Evolutionary conservation across 2,888 invertebrate genomes (phyloP).

Genomic region (Gymnocheta viridis): DNA sequence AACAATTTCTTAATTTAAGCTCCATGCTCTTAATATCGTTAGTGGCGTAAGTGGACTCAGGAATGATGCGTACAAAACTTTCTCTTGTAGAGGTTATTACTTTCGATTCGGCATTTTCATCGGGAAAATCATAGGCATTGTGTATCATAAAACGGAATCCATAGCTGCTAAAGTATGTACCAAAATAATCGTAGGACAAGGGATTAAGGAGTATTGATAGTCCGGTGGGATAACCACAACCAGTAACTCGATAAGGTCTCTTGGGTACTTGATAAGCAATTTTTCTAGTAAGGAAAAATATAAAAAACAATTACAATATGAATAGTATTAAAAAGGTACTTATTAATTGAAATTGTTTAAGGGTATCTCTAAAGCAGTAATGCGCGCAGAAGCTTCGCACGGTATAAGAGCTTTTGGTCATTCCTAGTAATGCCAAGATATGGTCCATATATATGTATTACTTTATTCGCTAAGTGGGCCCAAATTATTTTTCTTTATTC

Average conservation of each 20-base stretch:
- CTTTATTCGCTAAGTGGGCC: too few relatives aligned
- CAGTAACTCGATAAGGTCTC: constrained; percentile 85
- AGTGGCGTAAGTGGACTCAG: constrained; percentile 86
- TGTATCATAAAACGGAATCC: constrained; percentile 86
- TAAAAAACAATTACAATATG: too few relatives aligned
- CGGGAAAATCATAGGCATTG: constrained; percentile 86
- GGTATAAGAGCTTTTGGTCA: too few relatives aligned
- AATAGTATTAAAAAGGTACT: background rate
- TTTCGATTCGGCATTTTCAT: constrained; percentile 85
- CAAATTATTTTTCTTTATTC: too few relatives aligned
- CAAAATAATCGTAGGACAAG: constrained; percentile 85
- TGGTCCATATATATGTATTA: too few relatives aligned
- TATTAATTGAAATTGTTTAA: too few relatives aligned
- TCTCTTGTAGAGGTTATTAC: constrained; percentile 84
- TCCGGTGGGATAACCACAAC: constrained; percentile 87
- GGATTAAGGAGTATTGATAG: constrained; percentile 85
- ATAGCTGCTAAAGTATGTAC: constrained; percentile 84
- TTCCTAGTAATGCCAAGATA: too few relatives aligned
- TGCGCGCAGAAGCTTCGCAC: too few relatives aligned
- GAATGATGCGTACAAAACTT: constrained; percentile 85
- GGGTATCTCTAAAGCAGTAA: too few relatives aligned
- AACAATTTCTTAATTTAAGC: constrained; percentile 84
- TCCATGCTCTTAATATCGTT: constrained; percentile 83
- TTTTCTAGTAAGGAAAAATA: constrained; percentile 77
- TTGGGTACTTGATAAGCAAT: constrained; percentile 80